These are phyloP conservation scores for Argynnis bischoffii DNA, from an alignment of 2,888 invertebrate species.

Conservation along the genomic window DNA sequence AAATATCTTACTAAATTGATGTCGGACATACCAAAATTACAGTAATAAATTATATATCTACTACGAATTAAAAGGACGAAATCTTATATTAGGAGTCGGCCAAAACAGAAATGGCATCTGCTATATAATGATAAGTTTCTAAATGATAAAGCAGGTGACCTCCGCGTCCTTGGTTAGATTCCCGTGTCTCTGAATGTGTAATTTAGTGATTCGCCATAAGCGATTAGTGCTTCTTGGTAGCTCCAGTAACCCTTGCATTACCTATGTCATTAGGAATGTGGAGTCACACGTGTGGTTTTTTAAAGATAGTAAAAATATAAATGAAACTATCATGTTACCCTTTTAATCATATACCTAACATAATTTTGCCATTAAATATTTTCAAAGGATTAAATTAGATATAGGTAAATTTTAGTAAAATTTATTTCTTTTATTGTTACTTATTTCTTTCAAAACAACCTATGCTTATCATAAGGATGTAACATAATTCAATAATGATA, in stretches of 20 bases:
- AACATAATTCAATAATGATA: too few relatives aligned
- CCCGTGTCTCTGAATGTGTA: slow-evolving; percentile 79
- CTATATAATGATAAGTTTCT: slow-evolving; percentile 75
- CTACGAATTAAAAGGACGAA: slow-evolving; percentile 57
- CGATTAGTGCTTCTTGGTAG: slow-evolving; percentile 80
- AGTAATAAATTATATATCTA: slow-evolving; percentile 60
- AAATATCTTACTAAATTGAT: slow-evolving; percentile 31
- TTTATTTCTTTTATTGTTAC: too few relatives aligned
- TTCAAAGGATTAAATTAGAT: too few relatives aligned
- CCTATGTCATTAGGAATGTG: slow-evolving; percentile 71
- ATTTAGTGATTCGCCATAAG: slow-evolving; percentile 77
- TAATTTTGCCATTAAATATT: too few relatives aligned
- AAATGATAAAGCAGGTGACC: slow-evolving; percentile 79
- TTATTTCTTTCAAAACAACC: too few relatives aligned
- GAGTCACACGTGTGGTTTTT: slow-evolving; percentile 48
- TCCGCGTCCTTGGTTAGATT: slow-evolving; percentile 76
- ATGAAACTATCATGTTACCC: slow-evolving; percentile 3
- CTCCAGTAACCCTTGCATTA: slow-evolving; percentile 66
- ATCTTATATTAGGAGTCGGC: slow-evolving; percentile 70
- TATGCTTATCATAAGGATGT: too few relatives aligned
- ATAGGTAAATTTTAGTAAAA: too few relatives aligned
- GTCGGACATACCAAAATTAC: slow-evolving; percentile 51
- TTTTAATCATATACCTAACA: too few relatives aligned
- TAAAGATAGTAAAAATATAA: slow-evolving; percentile 24
- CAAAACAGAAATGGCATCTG: slow-evolving; percentile 77